Conservation (phyloP, 2,888 invertebrate genomes). For the Chorisops tibialis region DNA sequence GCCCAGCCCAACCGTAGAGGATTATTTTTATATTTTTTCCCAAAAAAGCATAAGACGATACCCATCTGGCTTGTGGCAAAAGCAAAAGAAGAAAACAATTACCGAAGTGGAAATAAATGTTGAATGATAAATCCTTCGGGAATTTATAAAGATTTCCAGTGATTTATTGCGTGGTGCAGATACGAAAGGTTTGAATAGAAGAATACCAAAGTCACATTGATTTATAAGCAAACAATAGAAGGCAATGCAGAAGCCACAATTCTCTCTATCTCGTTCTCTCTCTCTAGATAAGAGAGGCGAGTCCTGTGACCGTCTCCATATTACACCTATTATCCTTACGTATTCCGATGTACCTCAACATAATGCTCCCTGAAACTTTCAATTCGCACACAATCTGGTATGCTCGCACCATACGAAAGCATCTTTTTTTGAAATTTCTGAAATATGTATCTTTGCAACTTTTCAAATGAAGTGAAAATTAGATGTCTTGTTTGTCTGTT, state of each 20-base stretch:
- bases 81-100: slow-evolving; percentile 26
- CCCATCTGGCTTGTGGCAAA: slow-evolving; percentile 22
- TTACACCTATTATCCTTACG: background rate
- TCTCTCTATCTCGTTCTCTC: background rate
- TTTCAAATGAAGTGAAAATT: too few relatives aligned
- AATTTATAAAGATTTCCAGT: slow-evolving; percentile 29
- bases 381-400: background rate
- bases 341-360: background rate
- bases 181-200: slow-evolving; percentile 9
- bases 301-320: background rate
- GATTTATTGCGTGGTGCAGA: slow-evolving; percentile 25
- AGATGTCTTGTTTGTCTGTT: too few relatives aligned
- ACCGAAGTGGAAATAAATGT: slow-evolving; percentile 28
- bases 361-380: slow-evolving; percentile 14
- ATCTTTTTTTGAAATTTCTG: too few relatives aligned
- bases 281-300: background rate
- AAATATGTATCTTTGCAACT: too few relatives aligned
- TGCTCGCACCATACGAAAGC: too few relatives aligned
- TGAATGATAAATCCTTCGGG: slow-evolving; percentile 27
- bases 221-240: slow-evolving; percentile 23
- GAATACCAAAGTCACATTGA: slow-evolving; percentile 23
- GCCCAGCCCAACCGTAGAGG: too few relatives aligned
- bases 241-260: background rate
- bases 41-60: slow-evolving; percentile 6
- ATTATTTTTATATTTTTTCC: background rate